Evolutionary conservation across 1,140 invertebrate species (phyloP), one percentile per base, ranked within the genome.

Genomic region (Rhyzopertha dominica): DNA sequence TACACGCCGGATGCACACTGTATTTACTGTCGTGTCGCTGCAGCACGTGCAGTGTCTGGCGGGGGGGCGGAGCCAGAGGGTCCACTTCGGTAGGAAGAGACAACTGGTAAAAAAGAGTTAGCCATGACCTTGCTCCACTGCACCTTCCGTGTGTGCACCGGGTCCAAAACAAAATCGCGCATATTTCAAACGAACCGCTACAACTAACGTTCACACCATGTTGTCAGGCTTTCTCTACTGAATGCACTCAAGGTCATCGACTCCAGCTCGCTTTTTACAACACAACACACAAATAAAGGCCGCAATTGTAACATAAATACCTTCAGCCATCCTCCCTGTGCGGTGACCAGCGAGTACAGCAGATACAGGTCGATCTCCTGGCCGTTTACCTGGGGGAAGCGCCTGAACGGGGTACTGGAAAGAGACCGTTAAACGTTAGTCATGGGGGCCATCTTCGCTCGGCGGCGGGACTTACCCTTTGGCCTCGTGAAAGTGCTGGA

Each of bases 301-400:
- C n/a, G n/a, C 4, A 43, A 36, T 34, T 24, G 16, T 47, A 10
- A 37, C 13, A 40, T 14, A 54, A 76, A 78, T 70, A 95, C 91
- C 81, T 91, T 94, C 57, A 90, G 81, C 79, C 92, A 90, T 62
- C 93, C 93, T 58, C 92, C 92, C 60, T 86, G 77, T 37, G 83
- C 81, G 47, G 87, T 93, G n/a, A 95, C 91, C 58, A 92, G 77
- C 50, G 80, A 81, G 68, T 95, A 95, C 36, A 97, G 77, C 31
- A 86, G 78, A 71, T 90, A 93, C 35, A 97, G 75, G 75, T 96
- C 92, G 61, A 95, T 80, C 68, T 91, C 85, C 54, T 84, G 80
- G 25, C 91, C 90, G 72, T 84, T 89, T 45, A 96, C 82, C 68
- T 82, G 81, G 36, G 92, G 90, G 38, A 75, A 65, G 58, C 79